phyloP scores from a whole-genome alignment of 2,797 vertebrate genomes.

The Melanotaenia nigrans region DNA sequence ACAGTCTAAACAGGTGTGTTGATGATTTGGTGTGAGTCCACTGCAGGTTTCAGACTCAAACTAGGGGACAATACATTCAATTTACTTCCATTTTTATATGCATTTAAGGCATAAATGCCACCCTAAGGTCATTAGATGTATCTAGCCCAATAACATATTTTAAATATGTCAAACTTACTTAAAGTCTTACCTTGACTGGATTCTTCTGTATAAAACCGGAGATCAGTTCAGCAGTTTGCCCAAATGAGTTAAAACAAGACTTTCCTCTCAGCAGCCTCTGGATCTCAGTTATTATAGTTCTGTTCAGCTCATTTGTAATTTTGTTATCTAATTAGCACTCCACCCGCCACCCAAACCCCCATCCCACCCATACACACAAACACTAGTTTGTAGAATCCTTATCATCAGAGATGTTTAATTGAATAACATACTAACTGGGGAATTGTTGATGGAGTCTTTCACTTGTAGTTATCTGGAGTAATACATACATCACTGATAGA shows the following conservation, averaged over 20 bases:
- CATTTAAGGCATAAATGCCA: not conserved
- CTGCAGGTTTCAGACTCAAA: too few species aligned
- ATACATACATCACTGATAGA: not conserved
- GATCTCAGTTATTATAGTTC: constrained; percentile 44
- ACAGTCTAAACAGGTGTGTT: not conserved
- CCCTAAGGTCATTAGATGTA: not conserved
- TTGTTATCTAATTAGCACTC: constrained; percentile 51
- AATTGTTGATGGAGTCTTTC: not conserved
- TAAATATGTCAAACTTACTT: not conserved
- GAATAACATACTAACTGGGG: not conserved
- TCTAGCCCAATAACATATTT: not conserved
- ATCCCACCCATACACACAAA: constrained; percentile 3
- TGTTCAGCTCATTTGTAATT: constrained; percentile 21
- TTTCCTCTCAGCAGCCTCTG: constrained; percentile 5
- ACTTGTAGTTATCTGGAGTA: not conserved
- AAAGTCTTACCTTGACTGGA: constrained; percentile 22
- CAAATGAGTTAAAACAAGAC: not conserved
- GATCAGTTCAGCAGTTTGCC: constrained; percentile 2
- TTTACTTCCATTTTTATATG: too few species aligned
- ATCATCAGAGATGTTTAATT: constrained; percentile 1
- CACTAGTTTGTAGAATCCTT: constrained; percentile 6
- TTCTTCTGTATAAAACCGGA: not conserved
- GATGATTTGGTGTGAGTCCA: not conserved
- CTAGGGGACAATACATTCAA: not conserved
- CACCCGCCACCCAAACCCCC: constrained; percentile 27